phyloP scores from a whole-genome alignment of 2,797 vertebrate genomes.

The Philypnodon macrostomus region DNA sequence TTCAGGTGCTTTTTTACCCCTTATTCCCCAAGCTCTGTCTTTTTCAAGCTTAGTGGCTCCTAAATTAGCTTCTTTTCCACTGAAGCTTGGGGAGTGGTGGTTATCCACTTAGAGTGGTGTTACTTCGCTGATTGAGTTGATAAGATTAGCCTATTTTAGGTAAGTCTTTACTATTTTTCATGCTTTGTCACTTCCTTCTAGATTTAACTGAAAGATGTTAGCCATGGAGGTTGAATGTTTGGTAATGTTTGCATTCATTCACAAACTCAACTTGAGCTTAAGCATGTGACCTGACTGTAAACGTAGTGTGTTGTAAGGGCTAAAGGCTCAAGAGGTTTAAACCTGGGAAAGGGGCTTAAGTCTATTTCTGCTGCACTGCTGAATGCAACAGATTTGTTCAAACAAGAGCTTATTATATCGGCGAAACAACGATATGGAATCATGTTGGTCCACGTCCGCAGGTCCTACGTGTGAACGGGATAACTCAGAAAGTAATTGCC shows the following conservation, averaged over 20 bases:
- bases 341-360: constrained; percentile 34
- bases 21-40: no score
- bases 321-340: constrained; percentile 32
- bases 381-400: constrained; percentile 7
- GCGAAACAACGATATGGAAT: no score
- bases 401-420: neutral
- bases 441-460: no score
- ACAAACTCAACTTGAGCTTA: constrained; percentile 37
- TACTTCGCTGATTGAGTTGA: constrained; percentile 18
- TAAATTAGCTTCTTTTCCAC: no score
- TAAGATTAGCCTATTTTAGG: constrained; percentile 1
- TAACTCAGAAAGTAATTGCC: no score
- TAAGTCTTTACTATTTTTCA: constrained; percentile 6
- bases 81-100: neutral
- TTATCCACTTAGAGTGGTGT: constrained; percentile 1
- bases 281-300: constrained; percentile 36
- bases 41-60: no score
- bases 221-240: neutral
- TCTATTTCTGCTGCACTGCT: constrained; percentile 61
- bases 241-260: constrained; percentile 25
- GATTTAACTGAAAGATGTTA: neutral
- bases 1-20: no score
- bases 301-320: constrained; percentile 25
- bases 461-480: no score
- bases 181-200: neutral